Evolutionary conservation across 1,140 invertebrate species (phyloP).

Genomic region (Cyclargus thomasi): DNA sequence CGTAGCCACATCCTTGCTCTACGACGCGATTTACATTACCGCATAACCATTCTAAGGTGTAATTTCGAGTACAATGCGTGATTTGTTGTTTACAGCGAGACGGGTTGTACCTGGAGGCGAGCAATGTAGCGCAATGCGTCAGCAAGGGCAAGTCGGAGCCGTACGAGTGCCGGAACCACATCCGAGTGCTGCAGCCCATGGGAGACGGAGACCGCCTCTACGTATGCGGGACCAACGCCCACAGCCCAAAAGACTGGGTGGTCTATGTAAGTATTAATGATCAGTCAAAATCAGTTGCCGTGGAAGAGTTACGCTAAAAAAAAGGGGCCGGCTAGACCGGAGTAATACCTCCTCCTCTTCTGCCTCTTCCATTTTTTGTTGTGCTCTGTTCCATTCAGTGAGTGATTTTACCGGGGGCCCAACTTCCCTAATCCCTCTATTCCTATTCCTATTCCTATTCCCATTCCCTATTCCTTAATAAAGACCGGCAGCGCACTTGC

Average conservation of each 20-base stretch:
- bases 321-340: no score
- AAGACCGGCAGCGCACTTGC: no score
- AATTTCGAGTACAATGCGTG: constrained; percentile 14
- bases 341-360: no score
- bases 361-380: no score
- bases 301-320: no score
- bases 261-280: constrained; percentile 82
- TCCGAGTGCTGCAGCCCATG: constrained; percentile 88
- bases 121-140: constrained; percentile 84
- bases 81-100: constrained; percentile 77
- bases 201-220: constrained; percentile 86
- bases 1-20: background rate
- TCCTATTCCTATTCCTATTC: no score
- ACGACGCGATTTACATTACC: background rate
- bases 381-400: no score
- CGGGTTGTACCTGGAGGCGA: constrained; percentile 82
- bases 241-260: constrained; percentile 90
- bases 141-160: constrained; percentile 88
- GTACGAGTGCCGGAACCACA: constrained; percentile 90
- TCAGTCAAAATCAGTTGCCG: no score
- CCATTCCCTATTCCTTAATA: no score
- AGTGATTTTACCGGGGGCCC: no score
- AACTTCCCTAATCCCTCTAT: no score
- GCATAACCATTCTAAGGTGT: constrained; percentile 20
- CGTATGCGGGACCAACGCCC: constrained; percentile 90